Conservation (phyloP, 1,140 invertebrate species). For the Harpegnathos saltator region DNA sequence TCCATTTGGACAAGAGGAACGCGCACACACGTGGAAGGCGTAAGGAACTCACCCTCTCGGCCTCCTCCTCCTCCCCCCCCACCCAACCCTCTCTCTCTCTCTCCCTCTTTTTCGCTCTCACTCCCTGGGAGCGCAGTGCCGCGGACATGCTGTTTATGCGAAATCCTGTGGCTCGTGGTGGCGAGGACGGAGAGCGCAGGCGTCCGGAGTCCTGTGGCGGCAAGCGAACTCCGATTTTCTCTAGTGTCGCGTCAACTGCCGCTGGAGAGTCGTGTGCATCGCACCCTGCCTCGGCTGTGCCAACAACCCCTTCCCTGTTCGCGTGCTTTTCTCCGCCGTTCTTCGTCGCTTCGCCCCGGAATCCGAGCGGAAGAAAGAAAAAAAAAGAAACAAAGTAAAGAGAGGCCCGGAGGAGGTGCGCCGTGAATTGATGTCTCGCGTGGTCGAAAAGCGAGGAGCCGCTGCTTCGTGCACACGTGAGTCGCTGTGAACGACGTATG, state of each 20-base stretch:
- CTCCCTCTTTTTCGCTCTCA: too few relatives aligned
- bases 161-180: slow-evolving; percentile 65
- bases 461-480: too few relatives aligned
- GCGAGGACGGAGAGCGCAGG: slow-evolving; percentile 76
- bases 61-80: too few relatives aligned
- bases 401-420: too few relatives aligned
- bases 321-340: slow-evolving; percentile 44
- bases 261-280: slow-evolving; percentile 75
- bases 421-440: slow-evolving; percentile 2
- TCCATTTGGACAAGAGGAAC: not conserved
- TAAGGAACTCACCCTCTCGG: slow-evolving; percentile 11
- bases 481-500: too few relatives aligned
- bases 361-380: not conserved
- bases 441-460: not conserved
- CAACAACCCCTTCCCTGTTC: slow-evolving; percentile 20
- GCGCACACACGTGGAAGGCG: not conserved
- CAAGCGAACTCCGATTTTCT: slow-evolving; percentile 76
- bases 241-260: slow-evolving; percentile 82
- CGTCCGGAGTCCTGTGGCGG: slow-evolving; percentile 77
- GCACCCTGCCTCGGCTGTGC: slow-evolving; percentile 51
- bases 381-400: too few relatives aligned
- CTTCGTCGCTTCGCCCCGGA: not conserved
- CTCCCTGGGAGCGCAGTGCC: slow-evolving; percentile 32
- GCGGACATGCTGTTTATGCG: slow-evolving; percentile 55
- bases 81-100: too few relatives aligned